These are phyloP conservation scores for Serranochromis macrocephalus DNA, from an alignment of 2,113 vertebrate species.

Conservation along the genomic window DNA sequence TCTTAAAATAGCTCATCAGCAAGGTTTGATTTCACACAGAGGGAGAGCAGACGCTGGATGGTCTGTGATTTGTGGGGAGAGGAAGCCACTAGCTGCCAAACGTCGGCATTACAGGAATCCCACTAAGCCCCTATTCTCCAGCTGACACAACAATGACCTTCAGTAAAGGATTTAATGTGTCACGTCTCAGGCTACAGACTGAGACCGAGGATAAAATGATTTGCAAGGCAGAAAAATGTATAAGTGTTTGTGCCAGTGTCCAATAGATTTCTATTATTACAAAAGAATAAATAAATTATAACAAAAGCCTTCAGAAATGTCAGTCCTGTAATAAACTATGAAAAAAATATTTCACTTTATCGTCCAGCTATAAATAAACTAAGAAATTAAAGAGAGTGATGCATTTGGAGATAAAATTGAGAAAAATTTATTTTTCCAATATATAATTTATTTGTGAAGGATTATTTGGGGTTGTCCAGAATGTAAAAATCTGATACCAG, in stretches of 20 bases:
- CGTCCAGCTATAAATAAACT: not conserved
- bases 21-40: not conserved
- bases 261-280: not conserved
- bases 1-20: not conserved
- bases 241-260: not conserved
- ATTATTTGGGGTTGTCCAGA: not conserved
- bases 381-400: not conserved
- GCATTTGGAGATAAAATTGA: not conserved
- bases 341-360: not conserved
- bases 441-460: not conserved
- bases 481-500: not conserved
- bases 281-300: not conserved
- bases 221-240: not conserved
- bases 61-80: not conserved
- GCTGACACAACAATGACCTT: not conserved
- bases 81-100: constrained; percentile 11
- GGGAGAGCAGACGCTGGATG: not conserved
- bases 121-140: not conserved
- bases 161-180: not conserved
- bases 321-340: not conserved
- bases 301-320: not conserved
- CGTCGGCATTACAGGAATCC: not conserved
- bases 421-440: not conserved
- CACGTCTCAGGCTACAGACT: not conserved
- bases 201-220: not conserved